Conservation (phyloP, 2,888 invertebrate genomes). For the Thecophora atra region DNA sequence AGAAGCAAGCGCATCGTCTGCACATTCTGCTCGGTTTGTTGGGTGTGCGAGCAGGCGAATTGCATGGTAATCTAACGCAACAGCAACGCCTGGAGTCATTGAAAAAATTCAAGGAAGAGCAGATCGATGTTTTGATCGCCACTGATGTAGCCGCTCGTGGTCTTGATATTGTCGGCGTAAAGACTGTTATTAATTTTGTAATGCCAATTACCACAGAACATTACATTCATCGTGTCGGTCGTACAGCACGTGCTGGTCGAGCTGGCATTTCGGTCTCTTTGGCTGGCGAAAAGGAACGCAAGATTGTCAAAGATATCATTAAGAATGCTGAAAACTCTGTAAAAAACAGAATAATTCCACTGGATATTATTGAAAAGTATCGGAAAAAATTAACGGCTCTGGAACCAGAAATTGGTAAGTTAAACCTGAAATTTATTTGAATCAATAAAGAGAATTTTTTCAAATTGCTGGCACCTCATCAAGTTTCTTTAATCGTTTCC, state of each 20-base stretch:
- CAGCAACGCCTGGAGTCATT: constrained; percentile 91
- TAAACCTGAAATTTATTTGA: not conserved
- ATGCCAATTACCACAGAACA: constrained; percentile 95
- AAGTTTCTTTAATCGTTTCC: too few relatives aligned
- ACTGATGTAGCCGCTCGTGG: constrained; percentile 94
- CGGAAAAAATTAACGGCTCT: constrained; percentile 75
- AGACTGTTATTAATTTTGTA: constrained; percentile 96
- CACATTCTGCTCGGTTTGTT: constrained; percentile 91
- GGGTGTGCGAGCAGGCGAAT: constrained; percentile 85
- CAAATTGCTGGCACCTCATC: too few relatives aligned
- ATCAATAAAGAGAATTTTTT: too few relatives aligned
- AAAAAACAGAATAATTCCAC: constrained; percentile 86
- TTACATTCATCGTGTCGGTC: constrained; percentile 94
- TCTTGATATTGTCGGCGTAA: constrained; percentile 95
- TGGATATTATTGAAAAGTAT: constrained; percentile 90
- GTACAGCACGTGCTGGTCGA: constrained; percentile 95
- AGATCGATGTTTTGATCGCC: constrained; percentile 87
- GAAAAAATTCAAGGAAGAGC: constrained; percentile 85
- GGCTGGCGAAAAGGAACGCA: constrained; percentile 92
- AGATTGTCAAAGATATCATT: constrained; percentile 90
- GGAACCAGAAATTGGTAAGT: constrained; percentile 79
- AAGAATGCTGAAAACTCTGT: constrained; percentile 85
- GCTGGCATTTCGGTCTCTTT: constrained; percentile 94
- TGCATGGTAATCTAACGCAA: constrained; percentile 97
- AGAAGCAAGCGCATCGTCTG: constrained; percentile 92